phyloP scores from a whole-genome alignment of 1,140 invertebrate genomes.

The Ylistrum balloti region DNA sequence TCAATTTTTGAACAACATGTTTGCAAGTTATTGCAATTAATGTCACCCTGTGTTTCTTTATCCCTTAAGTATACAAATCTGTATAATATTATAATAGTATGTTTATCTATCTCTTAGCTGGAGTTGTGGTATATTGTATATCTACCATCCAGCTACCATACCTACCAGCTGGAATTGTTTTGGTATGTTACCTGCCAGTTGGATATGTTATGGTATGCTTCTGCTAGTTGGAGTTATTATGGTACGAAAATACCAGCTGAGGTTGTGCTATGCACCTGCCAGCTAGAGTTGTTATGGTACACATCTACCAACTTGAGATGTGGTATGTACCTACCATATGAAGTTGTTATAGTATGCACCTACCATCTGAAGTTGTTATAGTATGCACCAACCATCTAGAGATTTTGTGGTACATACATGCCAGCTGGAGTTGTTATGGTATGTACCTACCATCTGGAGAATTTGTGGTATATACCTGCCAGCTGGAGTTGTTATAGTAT shows the following conservation, averaged over 20 bases:
- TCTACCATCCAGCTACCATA: neutral
- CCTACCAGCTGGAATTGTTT: neutral
- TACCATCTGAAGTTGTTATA: neutral
- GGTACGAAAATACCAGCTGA: neutral
- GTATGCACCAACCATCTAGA: neutral
- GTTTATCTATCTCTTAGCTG: constrained; percentile 1
- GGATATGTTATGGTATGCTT: neutral
- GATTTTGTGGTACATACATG: neutral
- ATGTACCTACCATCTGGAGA: neutral
- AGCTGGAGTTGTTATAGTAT: neutral
- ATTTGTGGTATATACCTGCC: neutral
- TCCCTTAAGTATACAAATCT: too few species aligned
- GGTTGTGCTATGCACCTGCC: neutral
- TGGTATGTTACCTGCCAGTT: neutral
- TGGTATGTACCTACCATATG: neutral
- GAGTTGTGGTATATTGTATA: neutral
- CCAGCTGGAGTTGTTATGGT: neutral
- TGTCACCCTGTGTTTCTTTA: too few species aligned
- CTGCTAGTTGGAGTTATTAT: neutral
- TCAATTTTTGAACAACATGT: too few species aligned
- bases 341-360: neutral
- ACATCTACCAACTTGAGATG: neutral
- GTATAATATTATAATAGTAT: too few species aligned
- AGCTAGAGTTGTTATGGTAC: neutral
- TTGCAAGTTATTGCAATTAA: too few species aligned